These are phyloP conservation scores for Patella caerulea DNA, from an alignment of 2,888 invertebrate genomes.

Conservation along the genomic window DNA sequence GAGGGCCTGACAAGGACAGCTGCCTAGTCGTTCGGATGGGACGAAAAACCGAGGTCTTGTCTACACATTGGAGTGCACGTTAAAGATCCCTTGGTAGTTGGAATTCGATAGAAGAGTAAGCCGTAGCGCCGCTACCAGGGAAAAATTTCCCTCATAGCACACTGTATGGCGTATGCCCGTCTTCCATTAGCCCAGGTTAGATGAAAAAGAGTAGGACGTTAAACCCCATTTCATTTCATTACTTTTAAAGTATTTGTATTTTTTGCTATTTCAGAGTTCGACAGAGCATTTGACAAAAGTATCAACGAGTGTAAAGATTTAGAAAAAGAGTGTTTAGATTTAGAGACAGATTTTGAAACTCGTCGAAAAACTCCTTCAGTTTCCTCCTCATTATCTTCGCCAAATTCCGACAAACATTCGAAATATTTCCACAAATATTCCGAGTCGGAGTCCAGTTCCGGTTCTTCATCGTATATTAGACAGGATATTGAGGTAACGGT, in stretches of 20 bases:
- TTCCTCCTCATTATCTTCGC: neutral
- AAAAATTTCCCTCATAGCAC: no score
- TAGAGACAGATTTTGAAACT: neutral
- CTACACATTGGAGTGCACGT: no score
- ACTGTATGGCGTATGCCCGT: no score
- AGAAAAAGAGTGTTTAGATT: neutral
- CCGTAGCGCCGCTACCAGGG: no score
- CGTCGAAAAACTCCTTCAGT: neutral
- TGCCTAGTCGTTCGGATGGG: no score
- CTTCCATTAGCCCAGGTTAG: neutral
- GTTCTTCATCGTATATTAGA: neutral
- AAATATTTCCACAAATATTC: slow-evolving; percentile 8
- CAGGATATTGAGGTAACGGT: slow-evolving; percentile 8
- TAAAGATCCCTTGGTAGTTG: no score
- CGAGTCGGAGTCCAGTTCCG: slow-evolving; percentile 2
- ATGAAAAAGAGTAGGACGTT: neutral
- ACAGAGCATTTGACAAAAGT: neutral
- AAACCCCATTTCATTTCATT: neutral
- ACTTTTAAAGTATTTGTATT: neutral
- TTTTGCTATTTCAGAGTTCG: neutral
- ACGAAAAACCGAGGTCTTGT: no score
- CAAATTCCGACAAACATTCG: neutral
- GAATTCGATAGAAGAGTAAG: no score
- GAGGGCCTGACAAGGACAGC: no score
- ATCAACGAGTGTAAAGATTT: neutral